Evolutionary conservation across 1,140 invertebrate genomes (phyloP).

Genomic region (Bombus polaris): DNA sequence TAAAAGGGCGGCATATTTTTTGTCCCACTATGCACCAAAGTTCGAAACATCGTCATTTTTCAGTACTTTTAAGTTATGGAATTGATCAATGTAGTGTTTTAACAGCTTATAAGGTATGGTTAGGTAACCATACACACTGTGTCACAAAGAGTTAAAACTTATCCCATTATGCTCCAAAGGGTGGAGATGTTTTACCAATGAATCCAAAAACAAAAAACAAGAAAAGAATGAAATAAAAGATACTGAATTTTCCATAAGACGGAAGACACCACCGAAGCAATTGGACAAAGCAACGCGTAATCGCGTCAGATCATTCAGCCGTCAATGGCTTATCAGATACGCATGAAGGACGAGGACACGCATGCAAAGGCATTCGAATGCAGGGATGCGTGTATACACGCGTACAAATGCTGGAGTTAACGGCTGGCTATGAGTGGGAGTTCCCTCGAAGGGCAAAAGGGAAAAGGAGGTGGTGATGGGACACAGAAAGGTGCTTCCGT

Average conservation of each 20-base stretch:
- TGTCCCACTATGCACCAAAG: no score
- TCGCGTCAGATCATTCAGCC: constrained; percentile 79
- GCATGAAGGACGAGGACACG: constrained; percentile 48
- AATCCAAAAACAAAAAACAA: not conserved
- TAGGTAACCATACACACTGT: no score
- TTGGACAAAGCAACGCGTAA: constrained; percentile 67
- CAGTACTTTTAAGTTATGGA: no score
- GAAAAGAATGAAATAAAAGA: not conserved
- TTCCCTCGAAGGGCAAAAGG: constrained; percentile 55
- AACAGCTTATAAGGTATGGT: no score
- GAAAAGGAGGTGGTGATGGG: constrained; percentile 70
- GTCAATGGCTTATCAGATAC: constrained; percentile 76
- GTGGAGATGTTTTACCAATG: no score
- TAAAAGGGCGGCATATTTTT: no score
- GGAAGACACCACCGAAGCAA: not conserved
- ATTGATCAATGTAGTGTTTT: no score
- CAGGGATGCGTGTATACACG: constrained; percentile 32
- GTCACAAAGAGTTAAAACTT: no score
- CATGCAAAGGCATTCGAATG: constrained; percentile 49
- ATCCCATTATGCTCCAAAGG: no score
- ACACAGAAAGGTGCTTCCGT: constrained; percentile 78
- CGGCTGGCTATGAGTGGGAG: constrained; percentile 37
- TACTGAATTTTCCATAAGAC: not conserved
- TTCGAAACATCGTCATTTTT: no score
- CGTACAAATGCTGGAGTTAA: constrained; percentile 42